Percentiles rank a stretch among this genome's conserved stretches.
Evolutionary conservation across 2,888 invertebrate species (phyloP).

Genomic region (Amphiduros pacificus): DNA sequence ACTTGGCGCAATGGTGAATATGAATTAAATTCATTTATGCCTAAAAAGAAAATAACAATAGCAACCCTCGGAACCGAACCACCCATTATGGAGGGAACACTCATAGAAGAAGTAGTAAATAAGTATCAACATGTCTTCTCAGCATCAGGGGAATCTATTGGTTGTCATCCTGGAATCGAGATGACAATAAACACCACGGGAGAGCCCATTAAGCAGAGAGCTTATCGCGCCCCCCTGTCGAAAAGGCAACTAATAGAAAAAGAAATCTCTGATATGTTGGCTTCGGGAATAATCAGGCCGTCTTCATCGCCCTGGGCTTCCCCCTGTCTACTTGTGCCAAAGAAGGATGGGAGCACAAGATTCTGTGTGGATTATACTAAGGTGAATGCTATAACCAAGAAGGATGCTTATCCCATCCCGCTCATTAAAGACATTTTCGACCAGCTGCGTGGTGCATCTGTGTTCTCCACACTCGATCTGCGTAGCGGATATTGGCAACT

Average conservation of each 20-base stretch:
- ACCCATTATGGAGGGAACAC: no score
- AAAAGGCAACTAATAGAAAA: not conserved
- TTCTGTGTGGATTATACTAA: constrained; percentile 1
- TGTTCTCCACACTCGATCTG: constrained; percentile 19
- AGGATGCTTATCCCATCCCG: constrained; percentile 1
- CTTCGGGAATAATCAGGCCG: not conserved
- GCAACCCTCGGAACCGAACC: no score
- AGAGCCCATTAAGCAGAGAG: constrained; percentile 1
- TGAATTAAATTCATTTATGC: no score
- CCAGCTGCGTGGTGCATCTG: not conserved
- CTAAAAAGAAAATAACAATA: no score
- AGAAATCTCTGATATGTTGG: not conserved
- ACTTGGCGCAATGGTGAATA: no score
- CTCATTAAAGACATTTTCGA: not conserved
- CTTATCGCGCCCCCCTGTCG: not conserved
- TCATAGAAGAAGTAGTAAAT: not conserved
- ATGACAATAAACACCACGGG: not conserved
- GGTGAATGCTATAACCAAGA: constrained; percentile 4
- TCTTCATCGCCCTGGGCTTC: constrained; percentile 4
- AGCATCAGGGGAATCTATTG: not conserved
- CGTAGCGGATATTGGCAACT: constrained; percentile 20
- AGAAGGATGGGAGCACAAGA: constrained; percentile 3
- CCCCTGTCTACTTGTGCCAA: not conserved
- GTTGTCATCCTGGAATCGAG: not conserved
- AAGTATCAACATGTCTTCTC: not conserved